A percentile compares a stretch with the other conserved stretches of the same genome.
Evolutionary conservation across 1,140 invertebrate genomes (phyloP).

Genomic region (Danaus plexippus): DNA sequence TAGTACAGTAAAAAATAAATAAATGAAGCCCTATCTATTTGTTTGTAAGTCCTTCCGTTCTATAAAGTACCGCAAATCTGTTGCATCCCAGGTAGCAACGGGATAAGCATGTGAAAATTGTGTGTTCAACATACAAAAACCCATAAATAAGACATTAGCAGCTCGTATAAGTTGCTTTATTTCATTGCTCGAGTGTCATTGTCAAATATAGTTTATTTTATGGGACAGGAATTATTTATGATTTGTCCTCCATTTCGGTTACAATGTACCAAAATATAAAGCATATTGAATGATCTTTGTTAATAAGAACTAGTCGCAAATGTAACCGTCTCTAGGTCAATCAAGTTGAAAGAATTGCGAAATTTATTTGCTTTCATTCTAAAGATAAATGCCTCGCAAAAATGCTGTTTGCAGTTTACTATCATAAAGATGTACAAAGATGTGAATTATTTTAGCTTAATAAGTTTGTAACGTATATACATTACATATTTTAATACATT

Average conservation of each 20-base stretch:
- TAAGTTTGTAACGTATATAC: no score
- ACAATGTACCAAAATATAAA: conserved; percentile 1
- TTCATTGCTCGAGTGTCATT: conserved; percentile 40
- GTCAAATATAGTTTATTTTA: conserved; percentile 35
- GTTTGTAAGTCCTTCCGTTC: conserved; percentile 22
- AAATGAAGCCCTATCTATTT: conserved; percentile 10
- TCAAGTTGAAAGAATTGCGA: no score
- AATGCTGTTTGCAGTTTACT: no score
- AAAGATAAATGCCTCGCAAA: no score
- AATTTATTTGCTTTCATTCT: no score
- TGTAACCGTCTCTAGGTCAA: no score
- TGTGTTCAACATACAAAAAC: conserved; percentile 47
- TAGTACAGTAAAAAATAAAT: background rate
- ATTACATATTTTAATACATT: no score
- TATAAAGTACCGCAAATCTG: conserved; percentile 44
- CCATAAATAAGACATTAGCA: conserved; percentile 70
- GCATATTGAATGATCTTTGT: background rate
- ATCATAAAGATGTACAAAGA: no score
- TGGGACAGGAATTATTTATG: conserved; percentile 33
- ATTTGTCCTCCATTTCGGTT: conserved; percentile 5
- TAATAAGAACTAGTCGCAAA: no score
- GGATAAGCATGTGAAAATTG: conserved; percentile 65
- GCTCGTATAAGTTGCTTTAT: conserved; percentile 47
- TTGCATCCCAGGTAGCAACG: conserved; percentile 39
- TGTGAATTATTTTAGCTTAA: no score